phyloP scores from a whole-genome alignment of 1,140 invertebrate species.

The Eciton burchellii region DNA sequence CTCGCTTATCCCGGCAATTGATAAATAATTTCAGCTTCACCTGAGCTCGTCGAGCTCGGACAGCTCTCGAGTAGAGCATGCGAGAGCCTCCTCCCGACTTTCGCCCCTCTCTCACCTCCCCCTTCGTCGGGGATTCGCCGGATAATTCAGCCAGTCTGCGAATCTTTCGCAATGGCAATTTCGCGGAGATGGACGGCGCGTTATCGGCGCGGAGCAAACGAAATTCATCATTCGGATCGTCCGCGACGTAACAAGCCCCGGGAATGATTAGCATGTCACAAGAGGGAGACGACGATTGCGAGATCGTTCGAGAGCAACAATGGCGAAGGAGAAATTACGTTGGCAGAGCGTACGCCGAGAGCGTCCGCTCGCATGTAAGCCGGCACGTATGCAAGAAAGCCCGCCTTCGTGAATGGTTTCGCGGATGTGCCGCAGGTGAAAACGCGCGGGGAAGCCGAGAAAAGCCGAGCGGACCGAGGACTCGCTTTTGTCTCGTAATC shows the following conservation, averaged over 20 bases:
- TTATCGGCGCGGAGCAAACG: constrained; percentile 15
- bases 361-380: constrained; percentile 49
- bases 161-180: background rate
- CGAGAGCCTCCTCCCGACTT: background rate
- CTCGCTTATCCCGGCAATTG: background rate
- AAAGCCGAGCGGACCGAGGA: constrained; percentile 41
- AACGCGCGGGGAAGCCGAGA: constrained; percentile 50
- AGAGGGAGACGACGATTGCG: constrained; percentile 69
- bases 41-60: background rate
- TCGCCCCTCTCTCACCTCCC: no score
- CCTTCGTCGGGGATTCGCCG: no score
- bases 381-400: constrained; percentile 54
- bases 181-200: background rate
- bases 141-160: background rate
- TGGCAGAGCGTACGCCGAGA: constrained; percentile 54
- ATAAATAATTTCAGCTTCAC: background rate
- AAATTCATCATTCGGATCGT: constrained; percentile 68
- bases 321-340: constrained; percentile 73
- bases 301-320: constrained; percentile 73
- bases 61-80: background rate
- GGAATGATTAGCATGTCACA: constrained; percentile 74
- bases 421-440: constrained; percentile 46
- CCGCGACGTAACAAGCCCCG: constrained; percentile 62
- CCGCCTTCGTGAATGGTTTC: constrained; percentile 10
- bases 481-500: constrained; percentile 47